Evolutionary conservation across 1,140 invertebrate genomes (phyloP).

Genomic region (Hetaerina americana): DNA sequence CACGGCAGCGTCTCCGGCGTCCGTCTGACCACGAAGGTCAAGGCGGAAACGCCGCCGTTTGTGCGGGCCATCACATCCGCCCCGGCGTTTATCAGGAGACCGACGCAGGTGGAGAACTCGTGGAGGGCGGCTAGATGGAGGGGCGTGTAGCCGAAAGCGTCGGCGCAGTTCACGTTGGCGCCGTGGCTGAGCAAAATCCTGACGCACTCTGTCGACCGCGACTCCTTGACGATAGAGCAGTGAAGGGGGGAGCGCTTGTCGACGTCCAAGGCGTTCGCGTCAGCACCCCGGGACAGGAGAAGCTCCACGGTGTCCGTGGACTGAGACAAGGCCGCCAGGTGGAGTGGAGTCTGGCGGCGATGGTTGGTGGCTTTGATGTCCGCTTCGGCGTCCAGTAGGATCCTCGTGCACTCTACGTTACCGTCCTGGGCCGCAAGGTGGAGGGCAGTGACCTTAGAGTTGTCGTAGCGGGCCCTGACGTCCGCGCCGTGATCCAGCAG

Average conservation of each 20-base stretch:
- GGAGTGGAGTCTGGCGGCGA: conserved; percentile 22
- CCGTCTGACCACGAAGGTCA: conserved; percentile 67
- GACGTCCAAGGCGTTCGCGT: conserved; percentile 45
- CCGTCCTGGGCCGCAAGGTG: conserved; percentile 37
- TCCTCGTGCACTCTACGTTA: conserved; percentile 26
- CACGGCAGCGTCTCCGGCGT: conserved; percentile 62
- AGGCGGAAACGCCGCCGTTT: conserved; percentile 60
- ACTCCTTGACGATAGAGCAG: conserved; percentile 59
- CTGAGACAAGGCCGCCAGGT: conserved; percentile 44
- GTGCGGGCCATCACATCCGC: conserved; percentile 69
- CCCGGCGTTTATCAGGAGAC: conserved; percentile 57
- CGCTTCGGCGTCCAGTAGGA: conserved; percentile 31
- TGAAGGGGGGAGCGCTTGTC: conserved; percentile 66
- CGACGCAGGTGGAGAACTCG: conserved; percentile 61
- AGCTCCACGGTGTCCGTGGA: conserved; percentile 55
- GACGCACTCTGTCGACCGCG: conserved; percentile 54
- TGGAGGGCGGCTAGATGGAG: conserved; percentile 73
- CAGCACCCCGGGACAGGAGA: conserved; percentile 43
- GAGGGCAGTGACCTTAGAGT: conserved; percentile 40
- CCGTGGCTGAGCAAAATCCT: conserved; percentile 47
- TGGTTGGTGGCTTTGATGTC: conserved; percentile 22
- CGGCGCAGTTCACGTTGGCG: conserved; percentile 60
- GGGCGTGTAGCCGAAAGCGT: conserved; percentile 64
- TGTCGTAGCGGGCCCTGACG: conserved; percentile 57
- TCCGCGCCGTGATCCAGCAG: conserved; percentile 58